Base-by-base conservation (phyloP, 2,113 vertebrate species). In the Nesospiza acunhae region DNA sequence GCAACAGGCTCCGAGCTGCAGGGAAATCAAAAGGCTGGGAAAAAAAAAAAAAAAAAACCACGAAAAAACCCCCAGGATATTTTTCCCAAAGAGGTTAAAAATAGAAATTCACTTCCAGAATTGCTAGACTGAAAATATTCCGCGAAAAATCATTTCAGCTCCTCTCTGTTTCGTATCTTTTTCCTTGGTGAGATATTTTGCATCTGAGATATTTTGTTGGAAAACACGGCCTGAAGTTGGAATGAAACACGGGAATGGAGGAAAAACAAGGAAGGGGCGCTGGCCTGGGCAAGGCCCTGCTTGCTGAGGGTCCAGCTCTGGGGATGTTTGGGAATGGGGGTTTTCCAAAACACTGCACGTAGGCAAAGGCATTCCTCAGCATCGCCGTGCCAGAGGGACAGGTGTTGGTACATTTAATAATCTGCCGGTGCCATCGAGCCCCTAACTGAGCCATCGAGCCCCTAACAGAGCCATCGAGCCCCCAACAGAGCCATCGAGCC, bases 1-100 rank as follows among this genome's bases (percentile, higher is more conserved):
- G 93, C 95, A 96, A 95, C 92, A 96, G 91, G 93, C 94, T 91
- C 41, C 0, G 22, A n/a, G 95, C 37, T 49, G 91, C 91, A 11
- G 91, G 10, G 33, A 76, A 92, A 92, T 4, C 90, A 55, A 68
- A 90, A 46, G 10, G 1, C 30, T 78, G 66, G 3, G 47, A 1
- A 44, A 33, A 46, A 46, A 42, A 22, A 31, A 7, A 42, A 21
- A 47, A 47, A 22, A 19, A 46, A 20, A 21, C 3, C 20, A 30
- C 28, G 5, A n/a, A 58, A 24, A 26, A 63, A 23, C 3, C 2
- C 18, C 24, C 19, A 7, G 23, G 39, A 10, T 37, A 4, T 37
- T 30, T 42, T 53, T 44, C 22, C 1, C 4, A 18, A 2, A 67
- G 39, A 50, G 27, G 24, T 39, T 59, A 44, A 89, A 90, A 46